phyloP scores from a whole-genome alignment of 2,888 invertebrate genomes.

The Rotaria sp. region DNA sequence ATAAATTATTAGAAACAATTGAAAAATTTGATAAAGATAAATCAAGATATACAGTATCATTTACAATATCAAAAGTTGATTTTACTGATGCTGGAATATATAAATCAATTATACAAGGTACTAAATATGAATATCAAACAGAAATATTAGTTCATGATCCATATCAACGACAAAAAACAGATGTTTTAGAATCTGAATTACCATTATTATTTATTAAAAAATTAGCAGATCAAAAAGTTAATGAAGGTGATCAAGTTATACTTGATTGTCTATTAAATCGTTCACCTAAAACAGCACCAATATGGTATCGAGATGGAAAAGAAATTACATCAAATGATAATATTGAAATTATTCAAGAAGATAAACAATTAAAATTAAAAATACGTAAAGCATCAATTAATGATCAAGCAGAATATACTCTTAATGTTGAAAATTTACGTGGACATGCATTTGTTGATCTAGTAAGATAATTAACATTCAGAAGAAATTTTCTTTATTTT shows the following conservation, averaged over 20 bases:
- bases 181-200: neutral
- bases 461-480: neutral
- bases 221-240: constrained; percentile 23
- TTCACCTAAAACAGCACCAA: neutral
- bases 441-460: constrained; percentile 23
- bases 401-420: constrained; percentile 13
- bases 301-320: neutral
- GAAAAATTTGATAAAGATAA: constrained; percentile 5
- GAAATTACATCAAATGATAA: neutral
- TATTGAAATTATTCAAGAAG: neutral
- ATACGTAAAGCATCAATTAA: neutral
- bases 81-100: constrained; percentile 6
- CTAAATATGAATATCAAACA: constrained; percentile 21
- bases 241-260: neutral
- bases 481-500: too few relatives aligned
- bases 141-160: constrained; percentile 22
- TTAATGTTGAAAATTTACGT: neutral
- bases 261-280: constrained; percentile 11
- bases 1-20: neutral
- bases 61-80: neutral
- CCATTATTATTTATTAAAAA: constrained; percentile 11
- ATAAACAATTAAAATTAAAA: neutral
- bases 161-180: neutral
- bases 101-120: neutral
- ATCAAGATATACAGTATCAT: neutral